Evolutionary conservation across 2,113 vertebrate genomes (phyloP).

Genomic region (Eclectus roratus): DNA sequence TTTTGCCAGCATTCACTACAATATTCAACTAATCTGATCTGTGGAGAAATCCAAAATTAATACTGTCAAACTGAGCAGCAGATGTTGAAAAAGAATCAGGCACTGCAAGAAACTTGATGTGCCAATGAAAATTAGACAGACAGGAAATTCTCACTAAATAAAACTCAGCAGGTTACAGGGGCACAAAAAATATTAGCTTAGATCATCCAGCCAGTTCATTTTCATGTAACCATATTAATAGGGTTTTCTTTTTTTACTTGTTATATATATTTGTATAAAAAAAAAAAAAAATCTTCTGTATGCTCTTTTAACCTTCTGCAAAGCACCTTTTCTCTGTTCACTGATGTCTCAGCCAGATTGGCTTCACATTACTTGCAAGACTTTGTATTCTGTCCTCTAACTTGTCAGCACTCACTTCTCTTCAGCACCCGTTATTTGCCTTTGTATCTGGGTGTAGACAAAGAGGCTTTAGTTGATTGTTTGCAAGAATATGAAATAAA

Average conservation of each 20-base stretch:
- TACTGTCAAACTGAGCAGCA: conserved; percentile 64
- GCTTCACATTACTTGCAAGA: background rate
- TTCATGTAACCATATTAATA: background rate
- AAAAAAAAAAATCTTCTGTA: background rate
- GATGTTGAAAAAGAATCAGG: conserved; percentile 62
- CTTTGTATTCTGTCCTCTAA: background rate
- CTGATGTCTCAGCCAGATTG: background rate
- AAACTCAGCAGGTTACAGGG: conserved; percentile 26
- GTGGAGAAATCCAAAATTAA: conserved; percentile 68
- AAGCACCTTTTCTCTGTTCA: background rate
- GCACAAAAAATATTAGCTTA: background rate
- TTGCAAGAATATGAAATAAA: conserved; percentile 28
- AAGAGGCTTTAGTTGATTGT: conserved; percentile 12
- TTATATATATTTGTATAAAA: background rate
- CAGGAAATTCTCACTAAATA: conserved; percentile 47
- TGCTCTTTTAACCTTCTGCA: background rate
- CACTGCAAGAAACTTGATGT: conserved; percentile 50
- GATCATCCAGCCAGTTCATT: background rate
- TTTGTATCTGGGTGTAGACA: background rate
- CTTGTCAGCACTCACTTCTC: background rate
- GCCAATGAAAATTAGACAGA: conserved; percentile 62
- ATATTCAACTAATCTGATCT: conserved; percentile 54
- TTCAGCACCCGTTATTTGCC: background rate
- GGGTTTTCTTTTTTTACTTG: background rate
- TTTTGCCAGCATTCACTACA: conserved; percentile 36